These are phyloP conservation scores for Clostera curtula DNA, from an alignment of 2,888 invertebrate genomes.

Conservation along the genomic window DNA sequence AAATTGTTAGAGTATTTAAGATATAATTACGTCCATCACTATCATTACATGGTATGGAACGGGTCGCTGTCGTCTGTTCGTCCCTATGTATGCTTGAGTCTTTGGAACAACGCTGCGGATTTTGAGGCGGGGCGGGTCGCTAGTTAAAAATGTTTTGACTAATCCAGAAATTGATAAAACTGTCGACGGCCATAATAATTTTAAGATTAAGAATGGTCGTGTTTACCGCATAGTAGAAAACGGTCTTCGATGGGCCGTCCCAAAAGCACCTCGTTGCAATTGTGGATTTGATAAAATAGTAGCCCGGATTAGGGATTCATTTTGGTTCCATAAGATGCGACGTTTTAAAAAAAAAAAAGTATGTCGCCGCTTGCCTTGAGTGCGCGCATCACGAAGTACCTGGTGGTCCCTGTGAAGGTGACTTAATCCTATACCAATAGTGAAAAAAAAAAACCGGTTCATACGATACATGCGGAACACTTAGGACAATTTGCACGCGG, in stretches of 20 bases:
- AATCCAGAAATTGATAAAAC: not conserved
- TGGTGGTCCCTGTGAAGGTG: constrained; percentile 8
- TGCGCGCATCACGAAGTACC: too few species aligned
- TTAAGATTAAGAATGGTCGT: not conserved
- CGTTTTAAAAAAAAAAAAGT: constrained; percentile 11
- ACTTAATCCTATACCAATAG: constrained; percentile 16
- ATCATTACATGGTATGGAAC: too few species aligned
- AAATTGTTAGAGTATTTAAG: constrained; percentile 1
- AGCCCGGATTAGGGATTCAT: not conserved
- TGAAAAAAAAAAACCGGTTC: constrained; percentile 12
- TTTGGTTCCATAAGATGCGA: constrained; percentile 14
- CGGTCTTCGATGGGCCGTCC: constrained; percentile 9
- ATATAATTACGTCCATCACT: constrained; percentile 1
- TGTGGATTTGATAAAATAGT: constrained; percentile 6
- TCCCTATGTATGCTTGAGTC: too few species aligned
- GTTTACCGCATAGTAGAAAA: not conserved
- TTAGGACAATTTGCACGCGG: constrained; percentile 5
- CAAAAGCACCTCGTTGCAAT: constrained; percentile 11
- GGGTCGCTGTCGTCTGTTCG: too few species aligned
- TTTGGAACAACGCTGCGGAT: too few species aligned
- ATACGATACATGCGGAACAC: constrained; percentile 4
- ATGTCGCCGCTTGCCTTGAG: constrained; percentile 10
- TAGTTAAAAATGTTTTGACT: not conserved
- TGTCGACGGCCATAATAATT: constrained; percentile 1
- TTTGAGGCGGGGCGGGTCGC: too few species aligned